Evolutionary conservation across 2,888 invertebrate genomes (phyloP), one percentile per base, ranked within the genome.

Genomic region (Bombylius major): DNA sequence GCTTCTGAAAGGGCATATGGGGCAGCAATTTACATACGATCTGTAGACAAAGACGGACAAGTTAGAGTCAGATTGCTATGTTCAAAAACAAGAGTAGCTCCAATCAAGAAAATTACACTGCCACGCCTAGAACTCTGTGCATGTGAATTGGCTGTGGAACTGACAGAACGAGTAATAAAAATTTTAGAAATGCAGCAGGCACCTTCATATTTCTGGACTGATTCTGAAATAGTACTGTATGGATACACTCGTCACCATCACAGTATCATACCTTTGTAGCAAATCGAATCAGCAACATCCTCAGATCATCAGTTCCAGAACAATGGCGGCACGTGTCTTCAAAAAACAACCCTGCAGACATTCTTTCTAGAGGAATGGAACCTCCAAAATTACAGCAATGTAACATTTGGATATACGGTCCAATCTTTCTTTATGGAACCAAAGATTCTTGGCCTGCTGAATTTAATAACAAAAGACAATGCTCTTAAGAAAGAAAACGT

Each of bases 351-450:
- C 56, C 60, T 11, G 60, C 62, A 4, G 60, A 62, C 46, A 33
- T 58, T 4, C 51, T 58, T 31, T 61, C 62, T 8, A 54, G 61
- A 31, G 61, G 64, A n/a, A 47, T 54, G 2, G 11, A 42, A 34
- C 60, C 58, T 5, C 36, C 59, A 9, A 34, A 49, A 47, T 14
- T 63, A 8, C 33, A 56, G 5, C 39, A 31, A 8, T 52, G 48
- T 13, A 14, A 47, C 4, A 50, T 61, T 0, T 63, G 61, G 64
- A 59, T 61, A 56, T 56, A 57, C 11, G 62, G 62, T 12, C 63
- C 62, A 42, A 9, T 8, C 33, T 48, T 53, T 39, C 5, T 48
- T 7, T 36, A 48, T 36, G 44, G 53, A 32, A 32, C 4, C 5
- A 31, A 39, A 12, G 5, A 14, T 7, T 7, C 47, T 5, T 39